Evolutionary conservation across 2,113 vertebrate genomes (phyloP), one percentile per base, ranked within the genome.

Genomic region (Pelusios castaneus): DNA sequence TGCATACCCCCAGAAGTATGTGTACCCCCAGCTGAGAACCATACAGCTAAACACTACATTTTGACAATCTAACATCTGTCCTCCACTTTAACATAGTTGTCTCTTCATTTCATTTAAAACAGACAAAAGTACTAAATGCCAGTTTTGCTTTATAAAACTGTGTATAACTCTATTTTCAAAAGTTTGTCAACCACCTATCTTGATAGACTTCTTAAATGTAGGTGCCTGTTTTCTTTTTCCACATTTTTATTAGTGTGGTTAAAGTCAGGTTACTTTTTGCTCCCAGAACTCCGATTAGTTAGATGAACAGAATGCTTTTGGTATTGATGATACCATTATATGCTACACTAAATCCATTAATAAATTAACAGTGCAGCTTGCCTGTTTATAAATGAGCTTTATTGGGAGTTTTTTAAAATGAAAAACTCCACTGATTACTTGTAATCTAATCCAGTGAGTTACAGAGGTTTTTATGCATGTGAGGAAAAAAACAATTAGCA

Each of bases 361-460:
- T 98, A 97, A 97, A 98, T 98, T 98, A 98, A 96, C 54, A 89
- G 92, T 89, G 85, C 92, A 95, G 93, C 94, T 97, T 96, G 82
- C 91, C 96, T 97, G 94, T 97, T 93, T 97, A 93, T 96, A 97
- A 97, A 96, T 85, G 95, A 97, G 84, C 60, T 91, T 98, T 94
- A 95, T 93, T 60, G 21, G 92, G 91, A 93, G 92, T 96, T 92
- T 85, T 97, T 90, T 97, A 97, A 97, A 97, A 97, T 97, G 95
- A 97, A 97, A 94, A 98, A 97, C 85, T 94, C 31, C 31, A 89
- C 89, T 67, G 29, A 97, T 98, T 96, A 85, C 95, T 96, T 97
- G 91, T 97, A 97, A 97, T 98, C 97, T 97, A 97, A 98, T 97
- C 95, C 96, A 94, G 93, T 78, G 67, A 97, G 82, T 96, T 96